A percentile compares a stretch with the other conserved stretches of the same genome.
Conservation (phyloP, 1,140 invertebrate species). For the Vollenhovia emeryi region DNA sequence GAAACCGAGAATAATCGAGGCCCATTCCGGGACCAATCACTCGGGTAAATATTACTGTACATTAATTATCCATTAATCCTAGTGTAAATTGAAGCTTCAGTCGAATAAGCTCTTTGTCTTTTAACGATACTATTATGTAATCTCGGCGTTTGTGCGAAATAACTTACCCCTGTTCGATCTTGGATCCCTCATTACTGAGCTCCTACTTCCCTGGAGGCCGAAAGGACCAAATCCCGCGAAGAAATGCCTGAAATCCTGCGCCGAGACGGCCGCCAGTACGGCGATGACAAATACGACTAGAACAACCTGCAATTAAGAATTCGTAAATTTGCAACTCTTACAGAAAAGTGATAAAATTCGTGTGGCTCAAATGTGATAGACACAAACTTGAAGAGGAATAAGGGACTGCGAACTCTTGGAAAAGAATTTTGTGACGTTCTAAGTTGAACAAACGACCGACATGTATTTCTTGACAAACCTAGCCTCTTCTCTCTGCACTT, state of each 20-base stretch:
- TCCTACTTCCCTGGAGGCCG: too few relatives aligned
- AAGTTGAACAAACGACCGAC: background rate
- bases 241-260: conserved; percentile 80
- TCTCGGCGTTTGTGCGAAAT: background rate
- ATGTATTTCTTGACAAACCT: background rate
- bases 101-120: background rate
- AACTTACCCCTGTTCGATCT: conserved; percentile 81
- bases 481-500: background rate
- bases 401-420: too few relatives aligned
- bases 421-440: too few relatives aligned
- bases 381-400: too few relatives aligned
- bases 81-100: background rate
- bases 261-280: conserved; percentile 71
- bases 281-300: conserved; percentile 76
- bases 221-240: conserved; percentile 80
- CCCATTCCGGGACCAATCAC: too few relatives aligned
- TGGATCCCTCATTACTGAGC: conserved; percentile 80
- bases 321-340: background rate
- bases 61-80: background rate
- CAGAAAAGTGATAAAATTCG: too few relatives aligned
- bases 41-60: background rate
- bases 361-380: too few relatives aligned
- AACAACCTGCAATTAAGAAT: conserved; percentile 74
- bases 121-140: background rate
- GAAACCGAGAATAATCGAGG: too few relatives aligned